A percentile compares a stretch with the other conserved stretches of the same genome.
phyloP scores from a whole-genome alignment of 2,797 vertebrate genomes.

The Alfaro cultratus region DNA sequence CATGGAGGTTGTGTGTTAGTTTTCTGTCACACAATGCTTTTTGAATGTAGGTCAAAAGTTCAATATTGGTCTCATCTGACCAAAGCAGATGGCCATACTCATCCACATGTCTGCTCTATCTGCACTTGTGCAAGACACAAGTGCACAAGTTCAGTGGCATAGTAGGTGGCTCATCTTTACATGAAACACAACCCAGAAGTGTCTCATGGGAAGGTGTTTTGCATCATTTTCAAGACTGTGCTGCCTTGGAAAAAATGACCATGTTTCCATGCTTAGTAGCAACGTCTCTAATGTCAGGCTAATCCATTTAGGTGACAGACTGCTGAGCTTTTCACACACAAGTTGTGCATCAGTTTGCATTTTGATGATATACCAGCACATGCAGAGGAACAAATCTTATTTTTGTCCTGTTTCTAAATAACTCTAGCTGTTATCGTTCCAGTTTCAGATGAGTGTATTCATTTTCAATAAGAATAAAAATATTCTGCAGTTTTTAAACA shows the following conservation, averaged over 20 bases:
- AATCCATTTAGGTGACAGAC: conserved; percentile 74
- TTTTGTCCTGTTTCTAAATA: conserved; percentile 14
- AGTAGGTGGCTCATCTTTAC: conserved; percentile 16
- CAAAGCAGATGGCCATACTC: too few species aligned
- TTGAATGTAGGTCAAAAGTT: neutral
- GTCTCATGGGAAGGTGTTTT: conserved; percentile 42
- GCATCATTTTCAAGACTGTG: conserved; percentile 50
- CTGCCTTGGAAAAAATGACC: conserved; percentile 58
- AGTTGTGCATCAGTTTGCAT: conserved; percentile 65
- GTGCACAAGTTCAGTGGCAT: neutral
- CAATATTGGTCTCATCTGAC: neutral
- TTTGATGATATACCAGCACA: conserved; percentile 60
- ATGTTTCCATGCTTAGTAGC: conserved; percentile 61
- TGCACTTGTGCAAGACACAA: neutral
- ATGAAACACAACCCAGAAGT: conserved; percentile 41
- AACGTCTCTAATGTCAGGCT: conserved; percentile 58
- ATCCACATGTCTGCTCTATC: too few species aligned
- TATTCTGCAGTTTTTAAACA: neutral
- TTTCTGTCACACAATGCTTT: neutral
- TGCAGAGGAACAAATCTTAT: conserved; percentile 31
- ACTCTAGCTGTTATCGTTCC: neutral
- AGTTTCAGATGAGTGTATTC: neutral
- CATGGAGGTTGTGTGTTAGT: neutral
- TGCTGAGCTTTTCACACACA: conserved; percentile 73
- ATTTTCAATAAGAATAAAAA: neutral